These are phyloP conservation scores for Orcinus orca DNA, from an alignment of 2,113 vertebrate species.

Conservation along the genomic window DNA sequence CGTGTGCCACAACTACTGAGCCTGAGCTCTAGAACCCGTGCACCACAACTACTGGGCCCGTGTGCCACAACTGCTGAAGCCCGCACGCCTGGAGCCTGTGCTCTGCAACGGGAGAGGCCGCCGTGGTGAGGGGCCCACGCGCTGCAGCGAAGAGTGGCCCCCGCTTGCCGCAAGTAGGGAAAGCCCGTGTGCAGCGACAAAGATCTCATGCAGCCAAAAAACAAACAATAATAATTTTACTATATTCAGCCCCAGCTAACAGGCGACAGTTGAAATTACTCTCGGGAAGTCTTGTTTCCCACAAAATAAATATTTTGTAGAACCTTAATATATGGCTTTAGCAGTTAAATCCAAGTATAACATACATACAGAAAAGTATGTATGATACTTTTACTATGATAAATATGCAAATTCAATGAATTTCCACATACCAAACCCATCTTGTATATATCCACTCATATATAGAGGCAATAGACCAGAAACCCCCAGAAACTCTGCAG, in stretches of 20 bases:
- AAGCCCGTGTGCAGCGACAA: too few species aligned
- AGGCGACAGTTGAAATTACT: not conserved
- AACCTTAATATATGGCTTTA: not conserved
- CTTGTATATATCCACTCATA: not conserved
- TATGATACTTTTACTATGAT: not conserved
- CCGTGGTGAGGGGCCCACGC: fast-evolving
- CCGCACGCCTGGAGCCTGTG: too few species aligned
- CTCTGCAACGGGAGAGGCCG: too few species aligned
- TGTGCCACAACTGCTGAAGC: too few species aligned
- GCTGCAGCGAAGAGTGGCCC: too few species aligned
- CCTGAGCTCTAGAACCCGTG: too few species aligned
- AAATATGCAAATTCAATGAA: not conserved
- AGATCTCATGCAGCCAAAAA: too few species aligned
- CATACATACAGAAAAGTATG: not conserved
- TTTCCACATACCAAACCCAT: not conserved
- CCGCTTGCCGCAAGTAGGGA: too few species aligned
- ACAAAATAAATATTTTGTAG: not conserved
- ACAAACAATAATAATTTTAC: not conserved
- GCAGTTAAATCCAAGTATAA: not conserved
- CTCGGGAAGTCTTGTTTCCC: not conserved
- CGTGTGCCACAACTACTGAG: too few species aligned
- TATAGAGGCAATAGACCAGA: not conserved
- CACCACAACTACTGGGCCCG: too few species aligned
- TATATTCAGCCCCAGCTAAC: not conserved
- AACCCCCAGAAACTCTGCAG: not conserved